These are phyloP conservation scores for Patiria miniata DNA, from an alignment of 35 echinoderm and acorn worm species.

Conservation along the genomic window DNA sequence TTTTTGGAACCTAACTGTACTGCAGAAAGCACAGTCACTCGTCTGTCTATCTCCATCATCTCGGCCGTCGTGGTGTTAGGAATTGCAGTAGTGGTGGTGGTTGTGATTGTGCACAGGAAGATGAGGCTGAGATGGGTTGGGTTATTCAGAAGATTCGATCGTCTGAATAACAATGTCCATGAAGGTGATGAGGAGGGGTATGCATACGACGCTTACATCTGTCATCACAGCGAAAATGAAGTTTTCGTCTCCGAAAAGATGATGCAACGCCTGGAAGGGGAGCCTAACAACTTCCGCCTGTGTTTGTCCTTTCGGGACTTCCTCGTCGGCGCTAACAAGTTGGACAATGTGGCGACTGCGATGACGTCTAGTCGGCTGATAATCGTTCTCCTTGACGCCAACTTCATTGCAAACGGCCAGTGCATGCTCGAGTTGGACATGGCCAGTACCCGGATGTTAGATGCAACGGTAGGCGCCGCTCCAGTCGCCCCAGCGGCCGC, in stretches of 20 bases:
- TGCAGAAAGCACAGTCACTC: background rate
- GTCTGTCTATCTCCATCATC: background rate
- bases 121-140: background rate
- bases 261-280: slow-evolving; percentile 14
- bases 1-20: background rate
- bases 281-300: slow-evolving; percentile 30
- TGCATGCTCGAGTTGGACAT: slow-evolving; percentile 48
- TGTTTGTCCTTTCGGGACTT: slow-evolving; percentile 44
- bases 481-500: background rate
- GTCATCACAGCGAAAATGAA: slow-evolving; percentile 18
- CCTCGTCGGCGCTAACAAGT: slow-evolving; percentile 2
- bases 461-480: background rate
- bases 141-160: background rate
- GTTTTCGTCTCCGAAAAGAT: slow-evolving; percentile 8
- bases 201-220: slow-evolving; percentile 38
- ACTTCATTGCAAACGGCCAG: slow-evolving; percentile 28
- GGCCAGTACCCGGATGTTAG: slow-evolving; percentile 6
- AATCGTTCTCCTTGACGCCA: slow-evolving; percentile 26
- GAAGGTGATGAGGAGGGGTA: background rate
- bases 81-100: background rate
- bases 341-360: slow-evolving; percentile 34
- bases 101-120: background rate
- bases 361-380: background rate
- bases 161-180: background rate
- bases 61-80: background rate